Percentiles rank a stretch among this genome's conserved stretches.
phyloP scores from a whole-genome alignment of 2,888 invertebrate species.

The Drosophila kuntzei region DNA sequence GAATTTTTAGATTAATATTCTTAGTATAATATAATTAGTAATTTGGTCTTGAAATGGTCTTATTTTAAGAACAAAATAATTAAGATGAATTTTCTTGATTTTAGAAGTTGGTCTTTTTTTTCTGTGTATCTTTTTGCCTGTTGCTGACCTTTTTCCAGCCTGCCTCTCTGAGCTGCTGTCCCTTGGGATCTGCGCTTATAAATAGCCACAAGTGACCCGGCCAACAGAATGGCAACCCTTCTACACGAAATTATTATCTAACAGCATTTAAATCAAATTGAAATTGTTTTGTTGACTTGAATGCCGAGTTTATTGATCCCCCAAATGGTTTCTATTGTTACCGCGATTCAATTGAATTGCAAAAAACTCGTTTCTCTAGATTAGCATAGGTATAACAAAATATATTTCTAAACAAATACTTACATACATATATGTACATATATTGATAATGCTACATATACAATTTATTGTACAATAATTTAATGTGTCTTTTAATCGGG shows the following conservation, averaged over 20 bases:
- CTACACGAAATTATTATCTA: slow-evolving; percentile 25
- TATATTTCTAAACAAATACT: background rate
- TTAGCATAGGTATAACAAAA: slow-evolving; percentile 24
- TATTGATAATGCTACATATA: background rate
- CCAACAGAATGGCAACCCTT: slow-evolving; percentile 1
- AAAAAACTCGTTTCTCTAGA: slow-evolving; percentile 20
- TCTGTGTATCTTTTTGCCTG: slow-evolving; percentile 17
- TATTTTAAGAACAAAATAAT: too few relatives aligned
- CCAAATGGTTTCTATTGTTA: slow-evolving; percentile 19
- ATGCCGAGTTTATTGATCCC: slow-evolving; percentile 33
- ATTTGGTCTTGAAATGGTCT: too few relatives aligned
- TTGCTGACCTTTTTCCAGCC: slow-evolving; percentile 28
- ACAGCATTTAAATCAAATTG: slow-evolving; percentile 41
- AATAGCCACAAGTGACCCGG: slow-evolving; percentile 60
- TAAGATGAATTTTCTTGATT: too few relatives aligned
- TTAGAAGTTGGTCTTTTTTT: too few relatives aligned
- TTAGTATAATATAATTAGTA: too few relatives aligned
- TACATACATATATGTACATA: background rate
- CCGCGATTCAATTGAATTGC: slow-evolving; percentile 15
- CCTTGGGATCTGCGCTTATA: slow-evolving; percentile 44
- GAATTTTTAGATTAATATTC: too few relatives aligned
- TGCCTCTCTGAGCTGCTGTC: background rate
- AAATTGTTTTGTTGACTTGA: slow-evolving; percentile 42
- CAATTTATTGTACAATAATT: too few relatives aligned
- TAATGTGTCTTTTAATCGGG: too few relatives aligned